Evolutionary conservation across 2,888 invertebrate genomes (phyloP), one percentile per base, ranked within the genome.

Genomic region (Trissolcus japonicus): DNA sequence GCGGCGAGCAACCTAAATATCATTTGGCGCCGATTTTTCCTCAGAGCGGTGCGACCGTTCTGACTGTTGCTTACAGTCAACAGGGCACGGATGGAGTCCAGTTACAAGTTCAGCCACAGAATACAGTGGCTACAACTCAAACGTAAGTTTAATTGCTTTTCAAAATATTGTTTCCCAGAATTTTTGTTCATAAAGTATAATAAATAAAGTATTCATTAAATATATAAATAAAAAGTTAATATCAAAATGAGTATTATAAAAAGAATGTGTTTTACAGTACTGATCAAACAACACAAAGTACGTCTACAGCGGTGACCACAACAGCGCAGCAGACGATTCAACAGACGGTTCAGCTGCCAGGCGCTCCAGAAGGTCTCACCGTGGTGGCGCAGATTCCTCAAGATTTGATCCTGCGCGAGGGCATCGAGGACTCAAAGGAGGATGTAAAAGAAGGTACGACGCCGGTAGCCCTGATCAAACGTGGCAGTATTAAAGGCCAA

Each of bases 11-110:
- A 79, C 94, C 93, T 2, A 94, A 94, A 84, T 94, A 94, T 87
- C 94, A 94, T 85, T 92, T 94, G 90, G 91, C 92, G 0, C 92
- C 94, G 81, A 93, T 95, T 85, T 93, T 95, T 83, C 93, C 93
- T 78, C 94, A 94, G 88, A 92, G 93, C 86, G 90, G 88, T 35
- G 93, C 94, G 6, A 94, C 94, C 0, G 94, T 95, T 6, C 89
- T 95, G 35, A 95, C 95, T 0, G 92, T 95, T 3, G 94, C 94
- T 0, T 95, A 95, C 85, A 93, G 94, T 78, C 92, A 92, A 56
- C 90, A 89, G 62, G 89, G 88, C 6, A 91, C 92, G 0, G 93
- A 93, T 54, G 89, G 90, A 1, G 90, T 88, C 14, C 88, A 88
- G 77, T 85, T 89, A 35, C 89, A 89, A 81, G 88, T 88, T 6